phyloP scores from a whole-genome alignment of 1,140 invertebrate species.

The Oscheius sp. region DNA sequence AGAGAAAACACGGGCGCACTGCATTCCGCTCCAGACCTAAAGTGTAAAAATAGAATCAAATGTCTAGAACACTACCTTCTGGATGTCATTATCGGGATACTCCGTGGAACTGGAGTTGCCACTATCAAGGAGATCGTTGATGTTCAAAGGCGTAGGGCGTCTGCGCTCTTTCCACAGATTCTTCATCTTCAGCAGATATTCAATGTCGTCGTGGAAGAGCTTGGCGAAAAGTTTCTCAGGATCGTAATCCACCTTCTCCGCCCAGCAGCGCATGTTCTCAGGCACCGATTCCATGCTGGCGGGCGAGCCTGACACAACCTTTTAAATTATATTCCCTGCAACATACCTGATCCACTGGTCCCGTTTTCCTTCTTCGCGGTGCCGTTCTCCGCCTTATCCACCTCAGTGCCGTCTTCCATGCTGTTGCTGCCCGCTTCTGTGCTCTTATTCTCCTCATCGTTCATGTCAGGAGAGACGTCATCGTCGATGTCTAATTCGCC shows the following conservation, averaged over 20 bases:
- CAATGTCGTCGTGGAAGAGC: constrained; percentile 91
- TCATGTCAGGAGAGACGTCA: constrained; percentile 94
- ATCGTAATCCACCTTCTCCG: constrained; percentile 78
- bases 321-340: too few relatives aligned
- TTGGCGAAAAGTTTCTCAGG: constrained; percentile 68
- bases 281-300: constrained; percentile 48
- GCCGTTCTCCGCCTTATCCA: constrained; percentile 20
- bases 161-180: constrained; percentile 86
- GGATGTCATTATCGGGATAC: not conserved
- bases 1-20: constrained; percentile 75
- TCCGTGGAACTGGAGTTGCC: not conserved
- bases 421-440: constrained; percentile 70
- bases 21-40: constrained; percentile 74
- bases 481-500: constrained; percentile 92
- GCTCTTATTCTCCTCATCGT: constrained; percentile 77
- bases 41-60: not conserved
- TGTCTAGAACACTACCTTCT: too few relatives aligned
- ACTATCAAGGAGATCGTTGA: constrained; percentile 50
- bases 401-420: constrained; percentile 67
- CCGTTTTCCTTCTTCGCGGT: not conserved
- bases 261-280: constrained; percentile 83
- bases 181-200: constrained; percentile 88
- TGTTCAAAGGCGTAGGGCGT: constrained; percentile 76
- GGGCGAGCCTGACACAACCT: too few relatives aligned
- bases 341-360: constrained; percentile 24